Evolutionary conservation across 53 echinoderm and acorn worm genomes (phyloP).

Genomic region (Crossaster papposus): DNA sequence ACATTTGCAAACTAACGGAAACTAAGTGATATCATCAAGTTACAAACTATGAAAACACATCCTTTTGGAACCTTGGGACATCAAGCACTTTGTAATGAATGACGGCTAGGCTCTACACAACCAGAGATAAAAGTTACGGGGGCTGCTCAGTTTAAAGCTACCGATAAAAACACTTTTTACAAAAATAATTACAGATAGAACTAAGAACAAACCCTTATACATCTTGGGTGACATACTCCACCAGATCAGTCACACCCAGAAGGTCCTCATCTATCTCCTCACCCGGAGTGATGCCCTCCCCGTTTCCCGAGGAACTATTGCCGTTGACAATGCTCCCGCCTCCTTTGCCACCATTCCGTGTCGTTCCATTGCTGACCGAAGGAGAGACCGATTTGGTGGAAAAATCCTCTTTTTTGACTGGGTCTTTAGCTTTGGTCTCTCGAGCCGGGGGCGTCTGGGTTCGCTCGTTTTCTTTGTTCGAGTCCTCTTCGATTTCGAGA

Average conservation of each 20-base stretch:
- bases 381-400: conserved; percentile 29
- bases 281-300: conserved; percentile 6
- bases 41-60: too few species aligned
- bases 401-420: conserved; percentile 28
- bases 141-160: not conserved
- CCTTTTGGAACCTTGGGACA: too few species aligned
- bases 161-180: not conserved
- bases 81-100: too few species aligned
- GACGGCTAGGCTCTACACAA: too few species aligned
- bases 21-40: too few species aligned
- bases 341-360: not conserved
- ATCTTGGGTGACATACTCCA: conserved; percentile 90
- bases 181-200: not conserved
- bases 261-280: conserved; percentile 80
- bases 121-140: too few species aligned
- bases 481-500: conserved; percentile 18
- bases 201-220: conserved; percentile 23
- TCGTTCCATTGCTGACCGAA: conserved; percentile 25
- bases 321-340: conserved; percentile 27
- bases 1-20: too few species aligned
- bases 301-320: conserved; percentile 22
- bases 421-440: conserved; percentile 31
- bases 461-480: conserved; percentile 49
- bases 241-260: conserved; percentile 85
- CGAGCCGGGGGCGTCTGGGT: not conserved